These are phyloP conservation scores for Paradisaea rubra DNA, from an alignment of 2,113 vertebrate species.

Conservation along the genomic window DNA sequence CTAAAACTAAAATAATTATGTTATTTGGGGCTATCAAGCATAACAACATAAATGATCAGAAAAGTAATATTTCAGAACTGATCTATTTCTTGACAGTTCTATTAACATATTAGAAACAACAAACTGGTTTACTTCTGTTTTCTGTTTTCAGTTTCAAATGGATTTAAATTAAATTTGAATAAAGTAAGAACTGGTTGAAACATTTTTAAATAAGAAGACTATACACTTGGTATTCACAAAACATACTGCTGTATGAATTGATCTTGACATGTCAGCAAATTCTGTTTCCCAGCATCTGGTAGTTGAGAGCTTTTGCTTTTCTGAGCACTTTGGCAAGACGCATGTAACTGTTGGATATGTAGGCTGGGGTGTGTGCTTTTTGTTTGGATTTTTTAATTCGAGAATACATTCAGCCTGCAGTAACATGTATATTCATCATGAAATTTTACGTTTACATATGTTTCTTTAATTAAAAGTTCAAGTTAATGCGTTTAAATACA, in stretches of 20 bases:
- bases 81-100: background rate
- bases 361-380: background rate
- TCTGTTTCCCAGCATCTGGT: background rate
- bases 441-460: background rate
- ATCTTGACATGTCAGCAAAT: background rate
- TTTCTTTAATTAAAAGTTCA: background rate
- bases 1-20: background rate
- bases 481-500: background rate
- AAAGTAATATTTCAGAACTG: background rate
- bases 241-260: background rate
- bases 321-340: background rate
- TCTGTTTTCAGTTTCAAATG: background rate
- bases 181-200: background rate
- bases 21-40: background rate
- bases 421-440: background rate
- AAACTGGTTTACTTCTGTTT: background rate
- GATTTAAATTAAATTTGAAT: background rate
- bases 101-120: background rate
- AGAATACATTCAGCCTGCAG: background rate
- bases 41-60: background rate
- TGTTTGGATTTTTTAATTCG: background rate
- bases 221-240: background rate
- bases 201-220: background rate
- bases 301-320: background rate
- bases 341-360: background rate